Base-by-base conservation (phyloP, 1,140 invertebrate genomes). In the Microplitis demolitor region DNA sequence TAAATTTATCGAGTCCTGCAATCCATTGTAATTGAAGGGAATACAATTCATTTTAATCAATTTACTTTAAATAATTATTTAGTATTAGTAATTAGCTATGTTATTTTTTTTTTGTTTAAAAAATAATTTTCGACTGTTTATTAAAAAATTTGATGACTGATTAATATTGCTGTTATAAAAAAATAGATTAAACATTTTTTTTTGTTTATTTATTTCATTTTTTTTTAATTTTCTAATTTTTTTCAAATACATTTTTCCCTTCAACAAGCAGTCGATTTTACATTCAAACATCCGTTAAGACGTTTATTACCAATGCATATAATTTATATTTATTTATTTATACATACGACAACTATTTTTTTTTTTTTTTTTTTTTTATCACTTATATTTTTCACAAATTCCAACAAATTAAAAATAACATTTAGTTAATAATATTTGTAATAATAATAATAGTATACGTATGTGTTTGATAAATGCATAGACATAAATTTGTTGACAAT, bases 311-410 rank as follows among this genome's bases (percentile, higher is more conserved):
- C 67, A 58, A 69, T 60, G 54, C 35, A 34, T 68, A 24, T 39
- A 64, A 39, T 64, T 64, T 45, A 39, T 9, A 14, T 63, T 63
- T 34, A 8, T 35, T 63, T 64, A 8, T 35, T 63, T 64, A 13
- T 2, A 45, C 31, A 45, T 69, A 61, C 69, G 66, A 69, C 56
- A 74, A 74, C 72, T 77, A 78, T 79, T 80, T 64, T 80, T 80
- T 75, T 76, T 24, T 24, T 24, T 24, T 24, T 24, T 24, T 24
- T 24, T 24, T 24, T 45, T 45, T 45, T 45, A 45, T 45, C 39
- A 45, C 39, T 45, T 45, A 45, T 45, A 45, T 9, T 45, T 45
- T 8, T 45, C 39, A 45, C 5, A 45, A 6, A 45, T 45, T 45
- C 5, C 39, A 45, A 45, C 39, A 45, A 45, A 45, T 45, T 9